Conservation (phyloP, 53 echinoderm and acorn worm genomes). For the Temnopleurus reevesii region DNA sequence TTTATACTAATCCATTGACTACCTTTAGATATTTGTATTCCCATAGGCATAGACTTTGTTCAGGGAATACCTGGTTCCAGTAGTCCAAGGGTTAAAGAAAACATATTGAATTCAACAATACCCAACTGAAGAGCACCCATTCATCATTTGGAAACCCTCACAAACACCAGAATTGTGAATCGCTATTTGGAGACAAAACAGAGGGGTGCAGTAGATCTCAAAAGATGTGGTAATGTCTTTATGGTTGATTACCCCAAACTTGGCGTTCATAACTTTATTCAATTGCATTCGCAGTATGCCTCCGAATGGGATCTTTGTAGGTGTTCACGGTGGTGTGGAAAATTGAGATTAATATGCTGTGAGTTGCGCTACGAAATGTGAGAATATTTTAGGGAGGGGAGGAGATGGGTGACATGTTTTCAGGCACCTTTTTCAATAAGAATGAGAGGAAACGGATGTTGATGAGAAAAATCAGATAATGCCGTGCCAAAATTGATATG, state of each 20-base stretch:
- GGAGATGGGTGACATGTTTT: not conserved
- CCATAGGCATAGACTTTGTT: no score
- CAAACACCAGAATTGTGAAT: not conserved
- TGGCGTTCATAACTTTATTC: not conserved
- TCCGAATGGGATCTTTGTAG: not conserved
- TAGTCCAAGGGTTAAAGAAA: no score
- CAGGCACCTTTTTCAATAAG: not conserved
- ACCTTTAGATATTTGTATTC: no score
- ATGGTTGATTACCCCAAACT: not conserved
- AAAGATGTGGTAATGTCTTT: not conserved
- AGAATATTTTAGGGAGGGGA: not conserved
- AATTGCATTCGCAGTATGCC: not conserved
- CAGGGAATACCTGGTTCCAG: no score
- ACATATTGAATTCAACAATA: no score
- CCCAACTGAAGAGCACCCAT: no score
- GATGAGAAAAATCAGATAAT: no score
- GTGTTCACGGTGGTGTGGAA: not conserved
- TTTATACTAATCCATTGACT: no score
- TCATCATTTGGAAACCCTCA: not conserved
- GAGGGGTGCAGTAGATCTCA: not conserved
- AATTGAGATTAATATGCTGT: constrained; percentile 31
- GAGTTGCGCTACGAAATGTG: not conserved
- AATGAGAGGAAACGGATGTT: not conserved
- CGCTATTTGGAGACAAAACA: not conserved
- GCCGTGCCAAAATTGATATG: no score